These are phyloP conservation scores for Podarcis muralis DNA, from an alignment of 2,113 vertebrate species.

Conservation along the genomic window DNA sequence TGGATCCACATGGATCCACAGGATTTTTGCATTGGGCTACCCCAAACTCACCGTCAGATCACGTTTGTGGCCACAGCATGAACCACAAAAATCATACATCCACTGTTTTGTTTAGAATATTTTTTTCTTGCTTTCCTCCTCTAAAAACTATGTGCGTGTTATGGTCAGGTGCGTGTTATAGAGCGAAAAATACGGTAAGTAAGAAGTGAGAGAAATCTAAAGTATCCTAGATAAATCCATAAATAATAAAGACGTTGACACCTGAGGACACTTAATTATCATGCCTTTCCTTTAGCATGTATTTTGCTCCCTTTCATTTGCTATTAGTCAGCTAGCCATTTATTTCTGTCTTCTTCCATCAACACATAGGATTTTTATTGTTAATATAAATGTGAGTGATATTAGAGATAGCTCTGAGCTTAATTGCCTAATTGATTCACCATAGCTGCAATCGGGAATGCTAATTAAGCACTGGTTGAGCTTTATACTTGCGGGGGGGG, in stretches of 20 bases:
- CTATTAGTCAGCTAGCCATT: constrained; percentile 19
- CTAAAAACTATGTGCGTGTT: too few species aligned
- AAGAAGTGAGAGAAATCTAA: neutral
- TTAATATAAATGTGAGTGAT: constrained; percentile 41
- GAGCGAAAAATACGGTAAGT: too few species aligned
- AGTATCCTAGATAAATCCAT: constrained; percentile 8
- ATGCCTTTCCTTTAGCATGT: constrained; percentile 7
- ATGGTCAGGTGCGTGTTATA: too few species aligned
- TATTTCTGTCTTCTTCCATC: constrained; percentile 19
- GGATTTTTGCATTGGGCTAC: too few species aligned
- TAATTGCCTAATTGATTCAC: constrained; percentile 66
- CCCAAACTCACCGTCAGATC: too few species aligned
- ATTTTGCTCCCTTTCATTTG: constrained; percentile 15
- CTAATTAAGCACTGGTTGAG: constrained; percentile 61
- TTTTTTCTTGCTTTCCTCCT: too few species aligned
- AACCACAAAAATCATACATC: too few species aligned
- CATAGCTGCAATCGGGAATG: constrained; percentile 55
- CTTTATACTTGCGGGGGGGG: constrained; percentile 48
- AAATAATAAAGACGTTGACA: constrained; percentile 22
- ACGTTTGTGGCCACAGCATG: too few species aligned
- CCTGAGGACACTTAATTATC: constrained; percentile 22
- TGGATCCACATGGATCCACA: too few species aligned
- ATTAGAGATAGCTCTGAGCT: constrained; percentile 39
- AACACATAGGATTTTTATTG: constrained; percentile 38
- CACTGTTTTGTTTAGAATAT: too few species aligned